Evolutionary conservation across 2,797 vertebrate genomes (phyloP).

Genomic region (Geotrypetes seraphini): DNA sequence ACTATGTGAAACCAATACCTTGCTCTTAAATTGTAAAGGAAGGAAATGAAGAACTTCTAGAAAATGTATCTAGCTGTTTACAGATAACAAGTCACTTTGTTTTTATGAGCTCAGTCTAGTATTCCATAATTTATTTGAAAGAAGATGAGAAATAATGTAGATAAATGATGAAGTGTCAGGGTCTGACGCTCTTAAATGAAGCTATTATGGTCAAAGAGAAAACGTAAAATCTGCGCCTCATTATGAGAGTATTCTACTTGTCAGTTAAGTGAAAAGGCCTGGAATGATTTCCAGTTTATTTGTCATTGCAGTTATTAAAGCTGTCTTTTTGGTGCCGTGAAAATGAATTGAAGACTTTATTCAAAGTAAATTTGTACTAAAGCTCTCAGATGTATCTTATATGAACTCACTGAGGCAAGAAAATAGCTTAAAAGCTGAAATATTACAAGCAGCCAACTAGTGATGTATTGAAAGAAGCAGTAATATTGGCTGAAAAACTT

Average conservation of each 20-base stretch:
- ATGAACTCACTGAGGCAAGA: slow-evolving; percentile 76
- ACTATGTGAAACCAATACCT: slow-evolving; percentile 60
- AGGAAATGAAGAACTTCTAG: slow-evolving; percentile 67
- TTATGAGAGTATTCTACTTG: slow-evolving; percentile 78
- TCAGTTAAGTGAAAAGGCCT: slow-evolving; percentile 78
- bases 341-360: slow-evolving; percentile 77
- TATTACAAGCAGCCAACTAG: slow-evolving; percentile 52
- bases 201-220: slow-evolving; percentile 78
- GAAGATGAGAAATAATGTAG: slow-evolving; percentile 86
- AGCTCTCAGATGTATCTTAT: slow-evolving; percentile 77
- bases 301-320: slow-evolving; percentile 86
- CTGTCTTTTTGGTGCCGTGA: slow-evolving; percentile 75
- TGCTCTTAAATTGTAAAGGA: slow-evolving; percentile 62
- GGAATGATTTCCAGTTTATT: slow-evolving; percentile 82
- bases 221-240: slow-evolving; percentile 74
- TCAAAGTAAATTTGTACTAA: slow-evolving; percentile 75
- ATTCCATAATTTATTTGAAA: slow-evolving; percentile 82
- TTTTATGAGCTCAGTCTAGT: slow-evolving; percentile 78
- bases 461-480: slow-evolving; percentile 42
- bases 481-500: slow-evolving; percentile 44
- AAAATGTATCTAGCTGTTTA: slow-evolving; percentile 80
- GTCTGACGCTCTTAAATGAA: slow-evolving; percentile 82
- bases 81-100: slow-evolving; percentile 78
- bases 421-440: slow-evolving; percentile 76
- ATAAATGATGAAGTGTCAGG: slow-evolving; percentile 84